Conservation (phyloP, 2,113 vertebrate species). For the Labeo rohita region DNA sequence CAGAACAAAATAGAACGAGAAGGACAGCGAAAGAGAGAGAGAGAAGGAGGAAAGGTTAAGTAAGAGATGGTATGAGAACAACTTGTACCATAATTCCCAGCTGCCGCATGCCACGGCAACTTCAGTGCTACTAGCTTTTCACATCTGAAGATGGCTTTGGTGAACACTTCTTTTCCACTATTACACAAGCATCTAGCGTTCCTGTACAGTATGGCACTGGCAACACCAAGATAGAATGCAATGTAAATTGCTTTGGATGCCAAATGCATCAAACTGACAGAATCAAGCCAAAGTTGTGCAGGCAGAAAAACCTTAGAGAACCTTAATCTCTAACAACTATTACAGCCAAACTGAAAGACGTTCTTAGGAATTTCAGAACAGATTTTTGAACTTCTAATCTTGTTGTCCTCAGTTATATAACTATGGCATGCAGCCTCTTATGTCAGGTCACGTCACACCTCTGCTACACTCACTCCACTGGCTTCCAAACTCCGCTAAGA, state of each 20-base stretch:
- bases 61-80: constrained; percentile 50
- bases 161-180: constrained; percentile 17
- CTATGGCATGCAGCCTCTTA: not conserved
- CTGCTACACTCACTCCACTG: not conserved
- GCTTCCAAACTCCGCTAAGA: not conserved
- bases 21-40: constrained; percentile 22
- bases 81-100: constrained; percentile 54
- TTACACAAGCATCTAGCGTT: not conserved
- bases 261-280: not conserved
- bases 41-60: constrained; percentile 38
- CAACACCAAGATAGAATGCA: not conserved
- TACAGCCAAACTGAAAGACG: not conserved
- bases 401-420: constrained; percentile 2
- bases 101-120: constrained; percentile 45
- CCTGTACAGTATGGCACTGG: not conserved
- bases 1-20: not conserved
- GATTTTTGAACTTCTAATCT: not conserved
- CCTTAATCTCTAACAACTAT: not conserved
- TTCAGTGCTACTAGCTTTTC: constrained; percentile 38
- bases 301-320: not conserved
- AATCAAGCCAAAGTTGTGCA: not conserved
- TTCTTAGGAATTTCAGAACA: not conserved
- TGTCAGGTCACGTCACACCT: constrained; percentile 7
- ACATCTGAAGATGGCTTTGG: constrained; percentile 35
- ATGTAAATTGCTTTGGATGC: not conserved